Percentiles rank a stretch among this genome's conserved stretches.
Conservation (phyloP, 2,888 invertebrate genomes). For the Rugalucina vietnamica region DNA sequence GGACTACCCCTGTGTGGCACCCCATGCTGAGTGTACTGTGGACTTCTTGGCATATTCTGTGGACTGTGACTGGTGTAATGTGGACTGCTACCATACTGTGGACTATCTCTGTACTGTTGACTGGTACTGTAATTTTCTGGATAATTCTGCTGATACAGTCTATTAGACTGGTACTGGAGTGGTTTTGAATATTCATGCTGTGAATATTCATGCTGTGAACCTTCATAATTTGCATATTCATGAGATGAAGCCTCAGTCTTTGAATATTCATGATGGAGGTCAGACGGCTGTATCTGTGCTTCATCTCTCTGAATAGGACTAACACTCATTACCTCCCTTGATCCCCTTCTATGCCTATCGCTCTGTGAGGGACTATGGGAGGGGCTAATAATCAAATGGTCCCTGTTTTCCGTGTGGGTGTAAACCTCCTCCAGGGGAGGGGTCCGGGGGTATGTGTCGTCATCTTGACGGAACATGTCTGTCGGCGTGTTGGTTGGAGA, state of each 20-base stretch:
- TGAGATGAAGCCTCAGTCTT: no score
- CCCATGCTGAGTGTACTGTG: slow-evolving; percentile 9
- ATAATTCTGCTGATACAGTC: neutral
- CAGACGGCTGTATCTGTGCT: slow-evolving; percentile 40
- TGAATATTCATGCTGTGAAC: no score
- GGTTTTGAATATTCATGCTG: neutral
- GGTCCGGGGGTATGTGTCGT: slow-evolving; percentile 16
- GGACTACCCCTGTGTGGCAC: neutral
- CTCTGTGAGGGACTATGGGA: slow-evolving; percentile 8
- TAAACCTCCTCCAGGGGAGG: slow-evolving; percentile 7
- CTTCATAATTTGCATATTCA: no score
- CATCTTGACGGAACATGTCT: slow-evolving; percentile 30
- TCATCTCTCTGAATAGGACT: slow-evolving; percentile 59
- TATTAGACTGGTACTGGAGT: slow-evolving; percentile 6
- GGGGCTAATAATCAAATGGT: neutral
- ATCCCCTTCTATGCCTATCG: slow-evolving; percentile 16
- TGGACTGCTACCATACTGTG: slow-evolving; percentile 22
- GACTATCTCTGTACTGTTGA: slow-evolving; percentile 45
- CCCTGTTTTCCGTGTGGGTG: neutral
- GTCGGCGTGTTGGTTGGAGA: slow-evolving; percentile 55
- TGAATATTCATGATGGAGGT: slow-evolving; percentile 41
- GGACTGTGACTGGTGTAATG: slow-evolving; percentile 46
- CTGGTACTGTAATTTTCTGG: slow-evolving; percentile 10
- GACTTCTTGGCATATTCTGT: slow-evolving; percentile 10
- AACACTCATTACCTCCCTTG: slow-evolving; percentile 46